Base-by-base conservation (phyloP, 2,797 vertebrate genomes). In the Peromyscus attwateri region DNA sequence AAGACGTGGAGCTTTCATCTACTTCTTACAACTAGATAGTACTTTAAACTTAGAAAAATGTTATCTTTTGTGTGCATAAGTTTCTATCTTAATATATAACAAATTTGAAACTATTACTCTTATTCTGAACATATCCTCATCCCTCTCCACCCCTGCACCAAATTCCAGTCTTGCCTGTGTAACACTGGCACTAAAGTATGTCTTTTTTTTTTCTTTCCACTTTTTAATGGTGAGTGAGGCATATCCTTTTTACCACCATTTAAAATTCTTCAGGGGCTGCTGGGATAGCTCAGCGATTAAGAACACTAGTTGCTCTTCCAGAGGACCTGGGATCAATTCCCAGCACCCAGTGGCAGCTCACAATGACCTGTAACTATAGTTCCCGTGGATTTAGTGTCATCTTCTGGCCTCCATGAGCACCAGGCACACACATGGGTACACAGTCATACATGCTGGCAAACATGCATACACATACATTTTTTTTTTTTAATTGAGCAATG, bases 21-120 rank as follows among this genome's bases (percentile, higher is more conserved):
- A 11, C 37, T 27, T 37, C 55, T 82, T 40, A 80, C 68, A 94
- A 83, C 60, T 19, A 91, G 49, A 66, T 19, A 31, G 7, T 70
- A 52, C 57, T 90, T 95, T 62, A 88, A 88, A 87, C 14, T 37
- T 52, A 95, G 0, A 11, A 43, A 93, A 92, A 70, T 85, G 25
- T 49, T 77, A 64, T 66, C 87, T 64, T 87, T 0, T 79, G 10
- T 82, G 37, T 79, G 52, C 92, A 76, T 29, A 5, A 76, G 21
- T 92, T 91, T 76, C 71, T 77, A 82, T 31, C 73, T 91, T 71
- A 77, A 80, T 49, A 84, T 23, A 57, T 66, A 89, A 87, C 17
- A 60, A 4, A 40, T 85, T 43, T 82, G 88, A 92, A 95, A 84
- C 19, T 70, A 57, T 70, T 93, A 34, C 52, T 91, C 57, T 89